Percentiles rank a stretch among this genome's conserved stretches.
phyloP scores from a whole-genome alignment of 2,113 vertebrate species.

The Ellobius talpinus region DNA sequence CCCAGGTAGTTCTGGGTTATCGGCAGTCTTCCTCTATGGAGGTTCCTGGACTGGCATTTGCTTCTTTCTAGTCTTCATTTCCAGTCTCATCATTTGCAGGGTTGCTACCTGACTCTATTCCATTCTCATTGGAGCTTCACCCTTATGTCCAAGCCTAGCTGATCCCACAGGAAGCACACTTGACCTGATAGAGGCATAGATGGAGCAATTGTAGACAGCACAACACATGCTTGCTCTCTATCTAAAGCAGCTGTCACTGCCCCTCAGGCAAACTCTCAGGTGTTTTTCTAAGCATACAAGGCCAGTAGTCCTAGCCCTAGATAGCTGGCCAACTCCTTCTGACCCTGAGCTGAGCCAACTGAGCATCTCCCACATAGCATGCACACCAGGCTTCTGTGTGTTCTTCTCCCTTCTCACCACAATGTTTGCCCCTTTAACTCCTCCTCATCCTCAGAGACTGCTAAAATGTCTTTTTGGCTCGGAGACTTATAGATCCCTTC shows the following conservation, averaged over 20 bases:
- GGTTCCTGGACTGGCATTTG: neutral
- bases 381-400: neutral
- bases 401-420: neutral
- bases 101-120: neutral
- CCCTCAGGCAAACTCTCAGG: too few species aligned
- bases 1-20: too few species aligned
- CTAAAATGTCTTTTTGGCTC: neutral
- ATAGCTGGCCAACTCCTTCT: neutral
- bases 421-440: neutral
- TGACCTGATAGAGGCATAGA: neutral
- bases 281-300: neutral
- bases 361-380: rapidly evolving
- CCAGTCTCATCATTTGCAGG: neutral
- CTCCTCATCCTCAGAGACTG: neutral
- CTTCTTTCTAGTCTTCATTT: neutral
- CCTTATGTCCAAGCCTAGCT: rapidly evolving
- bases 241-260: neutral
- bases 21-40: rapidly evolving
- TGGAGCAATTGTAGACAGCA: neutral
- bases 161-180: rapidly evolving
- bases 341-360: neutral
- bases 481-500: neutral
- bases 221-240: neutral
- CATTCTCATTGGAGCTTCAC: neutral
- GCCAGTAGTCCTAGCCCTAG: rapidly evolving